Base-by-base conservation (phyloP, 2,113 vertebrate genomes). In the Arothron firmamentum region DNA sequence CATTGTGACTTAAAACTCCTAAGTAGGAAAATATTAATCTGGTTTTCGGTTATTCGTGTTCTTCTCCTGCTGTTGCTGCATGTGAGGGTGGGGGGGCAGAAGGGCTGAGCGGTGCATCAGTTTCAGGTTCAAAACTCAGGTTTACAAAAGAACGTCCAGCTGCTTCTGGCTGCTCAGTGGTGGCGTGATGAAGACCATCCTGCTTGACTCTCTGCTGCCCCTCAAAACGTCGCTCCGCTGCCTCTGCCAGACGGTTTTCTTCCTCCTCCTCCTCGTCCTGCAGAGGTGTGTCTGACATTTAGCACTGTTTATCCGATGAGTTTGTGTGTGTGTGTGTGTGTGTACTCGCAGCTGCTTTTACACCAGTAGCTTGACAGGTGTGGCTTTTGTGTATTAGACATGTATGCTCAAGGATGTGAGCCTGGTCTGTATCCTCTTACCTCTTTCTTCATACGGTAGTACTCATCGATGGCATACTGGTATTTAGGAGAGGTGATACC, bases 401-500 rank as follows among this genome's bases (percentile, higher is more conserved):
- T 8, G 11, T 13, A 42, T 3, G 34, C 50, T 59, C 18, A 45
- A 45, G 28, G 7, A 4, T 62, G 46, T 48, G 20, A 48, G 18
- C 1, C 19, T 20, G 9, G 45, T n/a, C 15, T 9, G n/a, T 17
- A 17, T 47, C 5, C 23, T 5, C 65, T n/a, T 67, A 98, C 96
- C 94, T 99, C 97, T 79, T 94, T 96, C 86, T 97, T 98, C 82
- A 96, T 95, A 61, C 95, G 92, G 88, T 98, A 96, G 87, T 98
- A 99, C 75, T 99, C 97, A 75, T 99, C 97, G 14, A 99, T 98
- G 28, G 96, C 97, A 76, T 99, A 99, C 1, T 99, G 96, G 86
- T 99, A 99, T 85, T 99, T 99, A 14, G 97, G 96, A 69, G 94
- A 90, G 50, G 94, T 98, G 85, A 99, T 96, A 38, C 97, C 96